Evolutionary conservation across 2,888 invertebrate species (phyloP).

Genomic region (Drosophila greeni): DNA sequence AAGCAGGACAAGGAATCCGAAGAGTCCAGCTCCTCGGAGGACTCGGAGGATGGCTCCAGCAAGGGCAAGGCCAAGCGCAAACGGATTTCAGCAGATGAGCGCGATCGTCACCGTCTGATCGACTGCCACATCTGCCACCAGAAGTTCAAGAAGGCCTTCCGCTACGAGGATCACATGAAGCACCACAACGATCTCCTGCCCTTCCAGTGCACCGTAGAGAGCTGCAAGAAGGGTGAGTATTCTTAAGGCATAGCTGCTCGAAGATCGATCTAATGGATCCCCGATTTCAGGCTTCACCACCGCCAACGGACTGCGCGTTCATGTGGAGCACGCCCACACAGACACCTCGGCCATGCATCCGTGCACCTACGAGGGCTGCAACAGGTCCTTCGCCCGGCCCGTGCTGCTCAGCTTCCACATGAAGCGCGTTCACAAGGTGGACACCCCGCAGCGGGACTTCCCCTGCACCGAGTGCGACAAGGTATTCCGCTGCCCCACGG

Average conservation of each 20-base stretch:
- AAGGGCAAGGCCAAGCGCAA: slow-evolving; percentile 54
- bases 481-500: slow-evolving; percentile 75
- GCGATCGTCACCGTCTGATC: slow-evolving; percentile 58
- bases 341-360: slow-evolving; percentile 68
- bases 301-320: slow-evolving; percentile 66
- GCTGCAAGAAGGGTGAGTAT: slow-evolving; percentile 59
- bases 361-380: slow-evolving; percentile 74
- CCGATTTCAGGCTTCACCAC: slow-evolving; percentile 62
- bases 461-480: slow-evolving; percentile 76
- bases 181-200: slow-evolving; percentile 74
- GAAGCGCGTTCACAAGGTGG: slow-evolving; percentile 67
- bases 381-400: slow-evolving; percentile 65
- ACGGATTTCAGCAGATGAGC: slow-evolving; percentile 52
- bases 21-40: slow-evolving; percentile 43
- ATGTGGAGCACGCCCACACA: slow-evolving; percentile 72
- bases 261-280: neutral
- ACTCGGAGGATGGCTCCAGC: slow-evolving; percentile 29
- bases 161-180: slow-evolving; percentile 75
- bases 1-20: slow-evolving; percentile 31
- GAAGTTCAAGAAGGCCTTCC: slow-evolving; percentile 68
- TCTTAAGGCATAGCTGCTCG: fast-evolving
- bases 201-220: slow-evolving; percentile 71
- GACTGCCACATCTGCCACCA: slow-evolving; percentile 75
- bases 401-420: slow-evolving; percentile 73
- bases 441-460: slow-evolving; percentile 63